Evolutionary conservation across 2,113 vertebrate genomes (phyloP).

Genomic region (Rhizomys pruinosus): DNA sequence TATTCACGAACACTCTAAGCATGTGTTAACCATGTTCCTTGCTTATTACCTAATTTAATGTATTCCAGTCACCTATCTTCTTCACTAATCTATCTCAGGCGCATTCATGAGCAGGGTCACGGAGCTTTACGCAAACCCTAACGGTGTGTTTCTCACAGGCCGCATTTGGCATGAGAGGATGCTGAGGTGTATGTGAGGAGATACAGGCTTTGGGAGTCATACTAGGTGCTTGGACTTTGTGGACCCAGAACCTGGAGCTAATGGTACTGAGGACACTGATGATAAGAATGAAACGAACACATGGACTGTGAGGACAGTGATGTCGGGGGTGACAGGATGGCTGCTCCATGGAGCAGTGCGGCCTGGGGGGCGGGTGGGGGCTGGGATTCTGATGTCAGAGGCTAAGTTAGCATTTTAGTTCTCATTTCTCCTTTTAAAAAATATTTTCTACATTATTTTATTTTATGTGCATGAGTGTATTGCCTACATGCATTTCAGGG

Average conservation of each 20-base stretch:
- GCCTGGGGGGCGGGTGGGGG: no score
- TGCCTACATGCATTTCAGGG: no score
- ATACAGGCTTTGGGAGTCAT: not conserved
- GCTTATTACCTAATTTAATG: not conserved
- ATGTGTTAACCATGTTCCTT: not conserved
- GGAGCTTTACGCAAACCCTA: not conserved
- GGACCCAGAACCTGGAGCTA: not conserved
- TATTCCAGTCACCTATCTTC: not conserved
- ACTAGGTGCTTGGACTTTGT: not conserved
- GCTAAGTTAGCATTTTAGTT: not conserved
- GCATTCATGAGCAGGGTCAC: fast-evolving
- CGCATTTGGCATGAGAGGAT: not conserved
- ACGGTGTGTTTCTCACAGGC: not conserved
- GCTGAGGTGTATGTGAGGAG: not conserved
- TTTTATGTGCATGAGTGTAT: no score
- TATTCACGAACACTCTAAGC: fast-evolving
- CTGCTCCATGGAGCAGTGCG: fast-evolving
- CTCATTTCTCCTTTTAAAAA: not conserved
- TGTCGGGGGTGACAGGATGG: not conserved
- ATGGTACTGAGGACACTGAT: not conserved
- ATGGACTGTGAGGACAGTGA: fast-evolving
- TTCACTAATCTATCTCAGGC: not conserved
- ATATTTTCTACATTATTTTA: no score
- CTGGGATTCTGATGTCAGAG: not conserved
- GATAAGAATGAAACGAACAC: no score